Conservation (phyloP, 2,888 invertebrate genomes). For the Galerucella calmariensis region DNA sequence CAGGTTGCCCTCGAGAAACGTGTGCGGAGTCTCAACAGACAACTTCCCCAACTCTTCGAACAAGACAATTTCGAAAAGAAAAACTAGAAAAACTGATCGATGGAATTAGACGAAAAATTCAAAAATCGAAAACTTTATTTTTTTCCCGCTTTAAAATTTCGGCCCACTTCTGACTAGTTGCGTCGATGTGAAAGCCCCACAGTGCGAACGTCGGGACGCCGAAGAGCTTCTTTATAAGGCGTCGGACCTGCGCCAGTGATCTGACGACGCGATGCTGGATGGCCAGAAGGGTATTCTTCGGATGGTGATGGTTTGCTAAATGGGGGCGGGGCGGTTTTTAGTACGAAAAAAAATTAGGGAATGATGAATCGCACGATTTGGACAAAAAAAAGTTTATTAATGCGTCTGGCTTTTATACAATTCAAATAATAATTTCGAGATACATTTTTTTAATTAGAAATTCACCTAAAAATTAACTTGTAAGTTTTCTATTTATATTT, state of each 20-base stretch:
- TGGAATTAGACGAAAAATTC: not conserved
- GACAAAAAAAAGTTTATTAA: not conserved
- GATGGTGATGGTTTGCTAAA: constrained; percentile 21
- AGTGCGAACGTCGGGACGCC: constrained; percentile 23
- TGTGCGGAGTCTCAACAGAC: constrained; percentile 1
- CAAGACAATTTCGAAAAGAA: not conserved
- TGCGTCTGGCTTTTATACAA: not conserved
- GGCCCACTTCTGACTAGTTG: constrained; percentile 11
- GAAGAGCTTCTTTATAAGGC: constrained; percentile 22
- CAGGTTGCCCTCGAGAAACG: constrained; percentile 11
- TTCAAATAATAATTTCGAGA: not conserved
- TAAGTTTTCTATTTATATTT: no score
- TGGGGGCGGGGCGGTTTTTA: constrained; percentile 2
- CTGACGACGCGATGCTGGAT: constrained; percentile 18
- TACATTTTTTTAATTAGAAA: not conserved
- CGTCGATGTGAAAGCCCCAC: constrained; percentile 23
- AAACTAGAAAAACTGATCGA: not conserved
- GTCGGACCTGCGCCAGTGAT: constrained; percentile 27
- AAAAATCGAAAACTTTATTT: not conserved
- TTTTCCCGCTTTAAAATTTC: constrained; percentile 8
- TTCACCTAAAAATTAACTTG: not conserved
- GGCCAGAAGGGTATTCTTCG: constrained; percentile 19
- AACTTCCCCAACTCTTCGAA: not conserved
- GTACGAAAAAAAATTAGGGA: not conserved
- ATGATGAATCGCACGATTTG: constrained; percentile 2